Base-by-base conservation (phyloP, 1,140 invertebrate species). In the Drosophila subpulchrella region DNA sequence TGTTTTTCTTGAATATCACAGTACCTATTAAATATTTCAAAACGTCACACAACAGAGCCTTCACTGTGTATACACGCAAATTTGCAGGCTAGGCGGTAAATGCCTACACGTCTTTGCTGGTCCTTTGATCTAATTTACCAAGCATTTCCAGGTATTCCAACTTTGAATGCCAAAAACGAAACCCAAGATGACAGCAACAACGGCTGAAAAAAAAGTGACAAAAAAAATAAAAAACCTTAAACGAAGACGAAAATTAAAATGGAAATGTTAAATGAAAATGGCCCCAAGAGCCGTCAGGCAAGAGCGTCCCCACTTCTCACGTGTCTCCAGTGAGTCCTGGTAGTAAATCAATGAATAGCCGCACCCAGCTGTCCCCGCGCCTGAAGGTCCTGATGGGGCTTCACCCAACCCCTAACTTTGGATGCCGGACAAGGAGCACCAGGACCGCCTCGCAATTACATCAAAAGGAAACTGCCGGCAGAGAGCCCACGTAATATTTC, bases 121-220 rank as follows among this genome's bases (percentile, higher is more conserved):
- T 67, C 76, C 84, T 88, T 88, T 88, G 84, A 88, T 88, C 84
- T 88, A 89, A 88, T 89, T 88, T 88, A 80, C 60, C 84, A 81
- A 81, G 74, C 80, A 88, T 88, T 88, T 89, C 84, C 84, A 88
- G 84, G 84, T 88, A 88, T 88, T 88, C 79, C 80, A 75, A 74
- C 83, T 86, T 88, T 82, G 82, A 86, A 85, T 84, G 83, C 82
- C 78, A 72, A 54, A 57, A 75, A 65, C 62, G 76, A 76, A 76
- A 72, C 70, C 75, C 83, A 78, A 75, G 79, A 81, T 68, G 63
- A 82, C 75, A 83, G 72, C 71, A 77, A 66, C 44, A 82, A 47
- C 13, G 24, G 20, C 48, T 11, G 20, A 60, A 30, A n/a, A n/a
- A 62, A 27, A 36, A 34, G 42, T 0, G 10, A 62, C 32, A 32